Conservation (phyloP, 1,140 invertebrate species). For the Lordiphosa collinella region DNA sequence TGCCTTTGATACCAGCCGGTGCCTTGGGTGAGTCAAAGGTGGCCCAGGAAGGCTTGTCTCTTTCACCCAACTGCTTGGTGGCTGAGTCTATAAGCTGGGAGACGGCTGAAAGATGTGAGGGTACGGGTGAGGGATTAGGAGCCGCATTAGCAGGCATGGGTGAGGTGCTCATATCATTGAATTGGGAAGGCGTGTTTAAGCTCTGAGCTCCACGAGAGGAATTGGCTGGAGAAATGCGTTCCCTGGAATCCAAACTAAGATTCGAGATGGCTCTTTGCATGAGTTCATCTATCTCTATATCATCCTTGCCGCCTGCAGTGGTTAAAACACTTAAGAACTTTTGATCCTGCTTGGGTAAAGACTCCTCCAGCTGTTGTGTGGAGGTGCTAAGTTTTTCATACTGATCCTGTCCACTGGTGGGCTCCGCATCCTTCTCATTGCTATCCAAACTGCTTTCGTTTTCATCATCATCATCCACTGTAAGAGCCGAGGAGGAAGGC, state of each 20-base stretch:
- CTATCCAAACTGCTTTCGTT: constrained; percentile 67
- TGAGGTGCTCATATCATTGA: constrained; percentile 77
- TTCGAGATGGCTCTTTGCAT: constrained; percentile 79
- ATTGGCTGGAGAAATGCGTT: constrained; percentile 64
- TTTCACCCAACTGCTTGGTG: constrained; percentile 59
- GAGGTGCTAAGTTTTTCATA: constrained; percentile 72
- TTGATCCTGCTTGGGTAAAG: constrained; percentile 55
- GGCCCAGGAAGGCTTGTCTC: constrained; percentile 74
- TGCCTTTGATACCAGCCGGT: constrained; percentile 29
- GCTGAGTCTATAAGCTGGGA: constrained; percentile 73
- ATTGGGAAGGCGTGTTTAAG: constrained; percentile 51
- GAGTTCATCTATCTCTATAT: constrained; percentile 77
- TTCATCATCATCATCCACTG: constrained; percentile 71
- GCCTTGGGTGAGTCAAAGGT: constrained; percentile 77
- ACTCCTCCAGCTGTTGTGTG: constrained; percentile 53
- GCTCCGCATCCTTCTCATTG: constrained; percentile 64
- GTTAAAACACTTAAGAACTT: constrained; percentile 61
- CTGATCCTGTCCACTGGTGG: constrained; percentile 57
- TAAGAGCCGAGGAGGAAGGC: constrained; percentile 66
- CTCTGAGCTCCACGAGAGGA: constrained; percentile 37
- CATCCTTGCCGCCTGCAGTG: constrained; percentile 51
- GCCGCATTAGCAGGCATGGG: constrained; percentile 73
- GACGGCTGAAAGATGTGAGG: constrained; percentile 63
- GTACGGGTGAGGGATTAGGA: constrained; percentile 75
- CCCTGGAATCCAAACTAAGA: constrained; percentile 71